These are phyloP conservation scores for Procambarus clarkii DNA, from an alignment of 1,140 invertebrate genomes.

Conservation along the genomic window DNA sequence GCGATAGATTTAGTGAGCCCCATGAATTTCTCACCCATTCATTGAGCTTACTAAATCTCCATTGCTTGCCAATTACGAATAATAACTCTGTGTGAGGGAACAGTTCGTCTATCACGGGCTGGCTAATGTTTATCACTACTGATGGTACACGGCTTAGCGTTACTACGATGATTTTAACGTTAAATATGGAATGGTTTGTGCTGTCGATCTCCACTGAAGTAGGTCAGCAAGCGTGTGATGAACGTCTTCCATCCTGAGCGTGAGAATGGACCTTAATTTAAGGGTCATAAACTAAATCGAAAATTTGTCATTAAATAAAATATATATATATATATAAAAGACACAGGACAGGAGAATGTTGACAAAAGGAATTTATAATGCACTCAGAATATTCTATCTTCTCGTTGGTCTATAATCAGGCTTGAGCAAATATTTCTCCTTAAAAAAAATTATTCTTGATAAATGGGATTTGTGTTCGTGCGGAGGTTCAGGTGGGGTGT, in stretches of 20 bases:
- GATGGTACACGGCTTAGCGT: not conserved
- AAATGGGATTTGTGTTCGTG: not conserved
- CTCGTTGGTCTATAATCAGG: not conserved
- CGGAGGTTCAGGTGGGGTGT: too few species aligned
- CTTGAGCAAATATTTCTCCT: not conserved
- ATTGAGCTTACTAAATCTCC: not conserved
- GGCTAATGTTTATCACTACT: not conserved
- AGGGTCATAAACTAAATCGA: not conserved
- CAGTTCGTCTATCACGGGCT: not conserved
- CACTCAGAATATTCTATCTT: not conserved
- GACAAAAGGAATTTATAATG: slow-evolving; percentile 7
- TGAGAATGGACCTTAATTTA: not conserved
- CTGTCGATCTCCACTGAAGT: not conserved
- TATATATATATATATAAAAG: not conserved
- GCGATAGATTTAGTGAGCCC: not conserved
- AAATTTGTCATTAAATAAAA: not conserved
- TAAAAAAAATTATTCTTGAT: not conserved
- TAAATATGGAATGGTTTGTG: not conserved
- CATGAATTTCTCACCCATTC: not conserved
- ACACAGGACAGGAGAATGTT: not conserved
- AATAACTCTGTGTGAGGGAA: slow-evolving; percentile 6
- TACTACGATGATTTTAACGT: not conserved
- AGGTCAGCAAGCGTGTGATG: not conserved
- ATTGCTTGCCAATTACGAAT: slow-evolving; percentile 1
- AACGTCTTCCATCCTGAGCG: not conserved